phyloP scores from a whole-genome alignment of 2,113 vertebrate genomes.

The Oenanthe melanoleuca region DNA sequence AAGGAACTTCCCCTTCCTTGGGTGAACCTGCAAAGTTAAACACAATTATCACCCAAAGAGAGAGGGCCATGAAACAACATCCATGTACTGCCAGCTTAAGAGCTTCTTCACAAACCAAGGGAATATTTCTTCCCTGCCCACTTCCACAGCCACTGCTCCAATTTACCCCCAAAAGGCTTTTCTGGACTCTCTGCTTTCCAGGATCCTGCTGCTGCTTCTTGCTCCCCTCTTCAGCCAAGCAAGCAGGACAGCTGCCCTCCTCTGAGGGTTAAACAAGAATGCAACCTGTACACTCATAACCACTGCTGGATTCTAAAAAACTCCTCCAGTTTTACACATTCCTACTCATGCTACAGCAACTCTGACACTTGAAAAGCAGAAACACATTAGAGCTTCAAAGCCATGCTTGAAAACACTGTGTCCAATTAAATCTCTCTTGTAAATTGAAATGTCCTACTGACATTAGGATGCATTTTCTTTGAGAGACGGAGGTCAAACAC shows the following conservation, averaged over 20 bases:
- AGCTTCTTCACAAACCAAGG: background rate
- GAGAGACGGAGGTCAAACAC: background rate
- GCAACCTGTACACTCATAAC: background rate
- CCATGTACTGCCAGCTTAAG: fast-evolving
- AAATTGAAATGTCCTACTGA: background rate
- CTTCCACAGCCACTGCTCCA: background rate
- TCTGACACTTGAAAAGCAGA: no score
- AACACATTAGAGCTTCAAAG: no score
- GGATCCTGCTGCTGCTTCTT: background rate
- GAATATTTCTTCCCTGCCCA: background rate
- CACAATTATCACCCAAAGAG: background rate
- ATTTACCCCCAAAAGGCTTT: background rate
- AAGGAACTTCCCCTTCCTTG: constrained; percentile 90
- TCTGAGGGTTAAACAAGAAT: background rate
- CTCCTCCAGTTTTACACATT: background rate
- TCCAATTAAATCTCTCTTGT: no score
- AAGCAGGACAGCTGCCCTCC: background rate
- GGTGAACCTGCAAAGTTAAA: constrained; percentile 69
- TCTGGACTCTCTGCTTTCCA: background rate
- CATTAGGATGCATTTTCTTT: background rate
- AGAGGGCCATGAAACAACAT: background rate
- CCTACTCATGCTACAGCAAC: no score
- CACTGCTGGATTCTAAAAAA: background rate
- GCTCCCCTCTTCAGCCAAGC: background rate
- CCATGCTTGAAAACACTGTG: no score